Evolutionary conservation across 2,797 vertebrate genomes (phyloP), one percentile per base, ranked within the genome.

Genomic region (Sebastes variabilis): DNA sequence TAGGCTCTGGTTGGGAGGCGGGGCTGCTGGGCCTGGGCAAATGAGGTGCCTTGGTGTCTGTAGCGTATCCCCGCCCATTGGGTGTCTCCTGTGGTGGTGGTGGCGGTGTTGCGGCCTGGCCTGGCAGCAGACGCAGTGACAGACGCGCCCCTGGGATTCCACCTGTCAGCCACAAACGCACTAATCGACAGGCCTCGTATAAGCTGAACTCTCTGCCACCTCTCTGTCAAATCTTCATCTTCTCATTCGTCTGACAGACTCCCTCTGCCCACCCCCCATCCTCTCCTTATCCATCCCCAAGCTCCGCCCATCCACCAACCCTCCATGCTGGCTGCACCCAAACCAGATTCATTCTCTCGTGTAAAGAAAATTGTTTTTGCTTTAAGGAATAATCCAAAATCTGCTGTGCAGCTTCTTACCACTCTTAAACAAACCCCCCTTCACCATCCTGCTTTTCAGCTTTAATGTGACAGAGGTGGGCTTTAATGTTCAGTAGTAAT

Each of bases 91-190:
- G 72, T 75, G 67, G 66, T 75, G 95, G 80, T 94, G 67, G 66
- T 72, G 95, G 81, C 94, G 69, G 46, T 22, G 80, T 42, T 61
- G 82, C 5, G 38, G 68, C 54, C 32, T 92, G 95, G 95, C 95
- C 94, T 96, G 96, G 95, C 96, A 97, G 96, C 96, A 95, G 94
- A 94, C 95, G 94, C 95, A 88, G 95, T 94, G 94, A 96, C 96
- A 97, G 96, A 96, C 95, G 96, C 95, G 95, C 97, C 96, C 96
- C 95, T 95, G 96, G 97, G 97, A 97, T 96, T 96, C 96, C 97
- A 97, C 96, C 96, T 97, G 97, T 97, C 97, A 98, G 94, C 92
- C 90, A 90, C 96, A 95, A 94, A 96, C 93, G 82, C 92, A 92
- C 95, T 95, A 89, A 97, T 97, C 96, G 95, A 95, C 96, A 96